Evolutionary conservation across 2,888 invertebrate genomes (phyloP), one percentile per base, ranked within the genome.

Genomic region (Heliconius ethilla): DNA sequence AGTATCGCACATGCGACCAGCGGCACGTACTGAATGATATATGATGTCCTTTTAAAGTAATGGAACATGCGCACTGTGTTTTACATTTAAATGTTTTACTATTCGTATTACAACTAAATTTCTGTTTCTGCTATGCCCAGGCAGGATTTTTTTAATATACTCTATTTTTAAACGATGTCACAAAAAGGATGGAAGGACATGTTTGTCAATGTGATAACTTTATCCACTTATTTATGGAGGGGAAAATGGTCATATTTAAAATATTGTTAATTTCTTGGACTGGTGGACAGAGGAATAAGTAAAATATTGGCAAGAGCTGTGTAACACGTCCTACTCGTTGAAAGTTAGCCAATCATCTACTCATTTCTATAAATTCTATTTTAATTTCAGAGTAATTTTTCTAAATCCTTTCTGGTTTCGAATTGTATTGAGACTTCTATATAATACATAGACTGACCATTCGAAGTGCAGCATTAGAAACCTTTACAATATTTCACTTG

Each of bases 11-110:
- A 63, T 74, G 74, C 63, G 65, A 45, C 63, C 74, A 45, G 13
- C 65, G 27, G 18, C 63, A 45, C 27, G 63, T 65, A 65, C 63
- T 74, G 27, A 74, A 74, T 65, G 74, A 74, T 74, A 45, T 74
- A 74, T 74, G 11, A 37, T 72, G 59, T 74, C 74, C 63, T 74
- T 74, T 74, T 74, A 74, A 65, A 65, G 45, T 74, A 74, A 74
- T 74, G 65, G 65, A 63, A 74, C 55, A 59, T 74, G 65, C 37
- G 37, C 63, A 74, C 40, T 27, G 62, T 65, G 29, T 33, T 59
- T 72, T 29, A 72, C 55, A 72, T 59, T 55, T 59, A 33, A n/a
- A 59, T 55, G 15, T 72, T 69, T 69, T 25, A 69, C 69, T 69
- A 45, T 69, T 25, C 40, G 25, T 45, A 69, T 69, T 69, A 69